Evolutionary conservation across 2,113 vertebrate genomes (phyloP).

Genomic region (Cyphomyrus plagiostoma): DNA sequence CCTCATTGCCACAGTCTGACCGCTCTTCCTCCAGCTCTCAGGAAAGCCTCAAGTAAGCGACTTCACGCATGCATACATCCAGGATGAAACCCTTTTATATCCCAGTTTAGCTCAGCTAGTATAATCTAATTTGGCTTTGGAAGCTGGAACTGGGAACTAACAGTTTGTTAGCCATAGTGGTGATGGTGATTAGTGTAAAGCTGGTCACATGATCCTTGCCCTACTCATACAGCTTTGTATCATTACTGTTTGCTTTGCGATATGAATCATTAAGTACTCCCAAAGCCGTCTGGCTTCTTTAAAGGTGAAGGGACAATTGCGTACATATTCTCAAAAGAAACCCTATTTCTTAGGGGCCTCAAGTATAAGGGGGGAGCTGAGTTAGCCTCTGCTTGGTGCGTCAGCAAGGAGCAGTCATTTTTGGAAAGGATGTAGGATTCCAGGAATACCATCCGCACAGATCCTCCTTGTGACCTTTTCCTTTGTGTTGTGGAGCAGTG

Average conservation of each 20-base stretch:
- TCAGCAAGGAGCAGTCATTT: not conserved
- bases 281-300: not conserved
- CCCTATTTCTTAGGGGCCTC: not conserved
- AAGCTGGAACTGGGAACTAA: not conserved
- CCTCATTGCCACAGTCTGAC: conserved; percentile 85
- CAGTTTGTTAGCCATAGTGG: not conserved
- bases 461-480: not conserved
- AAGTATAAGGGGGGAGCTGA: not conserved
- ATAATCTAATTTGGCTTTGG: not conserved
- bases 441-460: not conserved
- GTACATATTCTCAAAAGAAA: not conserved
- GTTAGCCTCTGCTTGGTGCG: not conserved
- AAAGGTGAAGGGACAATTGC: not conserved
- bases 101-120: not conserved
- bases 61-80: not conserved
- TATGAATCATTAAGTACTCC: not conserved
- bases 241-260: not conserved
- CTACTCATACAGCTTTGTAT: not conserved
- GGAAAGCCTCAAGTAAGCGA: conserved; percentile 89
- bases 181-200: not conserved
- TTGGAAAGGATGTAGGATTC: not conserved
- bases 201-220: not conserved
- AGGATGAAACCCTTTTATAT: not conserved
- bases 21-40: conserved; percentile 92
- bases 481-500: not conserved